Conservation (phyloP, 2,113 vertebrate species). For the Xenotilapia longispinis region DNA sequence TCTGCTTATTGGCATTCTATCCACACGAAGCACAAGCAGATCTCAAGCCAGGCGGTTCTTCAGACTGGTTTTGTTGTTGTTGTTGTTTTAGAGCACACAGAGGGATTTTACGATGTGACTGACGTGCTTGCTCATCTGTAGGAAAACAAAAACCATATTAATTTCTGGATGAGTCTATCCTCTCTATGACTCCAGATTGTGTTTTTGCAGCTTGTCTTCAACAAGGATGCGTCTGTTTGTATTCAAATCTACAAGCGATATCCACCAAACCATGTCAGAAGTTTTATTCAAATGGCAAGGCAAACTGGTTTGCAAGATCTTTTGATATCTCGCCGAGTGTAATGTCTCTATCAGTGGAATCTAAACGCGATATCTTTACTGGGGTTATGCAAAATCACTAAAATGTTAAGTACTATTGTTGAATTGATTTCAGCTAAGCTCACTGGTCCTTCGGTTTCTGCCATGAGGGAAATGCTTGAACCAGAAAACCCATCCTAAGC, state of each 20-base stretch:
- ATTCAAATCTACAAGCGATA: conserved; percentile 31
- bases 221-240: conserved; percentile 4
- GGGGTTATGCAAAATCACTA: conserved; percentile 19
- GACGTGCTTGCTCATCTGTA: conserved; percentile 14
- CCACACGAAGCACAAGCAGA: neutral
- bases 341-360: neutral
- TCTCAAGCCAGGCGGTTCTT: neutral
- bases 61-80: neutral
- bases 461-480: neutral
- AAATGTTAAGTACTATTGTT: neutral
- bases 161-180: neutral
- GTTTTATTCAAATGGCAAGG: conserved; percentile 12
- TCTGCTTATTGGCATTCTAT: neutral
- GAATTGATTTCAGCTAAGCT: neutral
- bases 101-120: conserved; percentile 13
- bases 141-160: conserved; percentile 36
- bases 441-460: neutral
- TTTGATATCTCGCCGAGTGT: neutral
- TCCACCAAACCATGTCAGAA: neutral
- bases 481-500: neutral
- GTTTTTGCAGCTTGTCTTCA: neutral
- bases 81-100: neutral
- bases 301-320: conserved; percentile 31
- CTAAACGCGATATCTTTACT: neutral
- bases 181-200: neutral